Evolutionary conservation across 1,140 invertebrate genomes (phyloP).

Genomic region (Danaus melanippus): DNA sequence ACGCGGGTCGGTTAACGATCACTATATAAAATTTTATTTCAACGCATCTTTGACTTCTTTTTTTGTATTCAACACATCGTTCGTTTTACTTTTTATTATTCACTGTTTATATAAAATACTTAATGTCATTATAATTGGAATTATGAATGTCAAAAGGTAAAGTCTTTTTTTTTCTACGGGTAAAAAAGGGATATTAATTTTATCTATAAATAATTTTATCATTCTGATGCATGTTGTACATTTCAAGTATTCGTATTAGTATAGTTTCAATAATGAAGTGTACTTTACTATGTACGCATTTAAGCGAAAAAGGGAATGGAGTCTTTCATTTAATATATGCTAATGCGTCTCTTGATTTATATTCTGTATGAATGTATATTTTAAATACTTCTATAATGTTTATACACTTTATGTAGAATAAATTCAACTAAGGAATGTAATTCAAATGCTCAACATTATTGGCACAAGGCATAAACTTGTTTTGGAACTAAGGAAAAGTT

Average conservation of each 20-base stretch:
- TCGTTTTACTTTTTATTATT: constrained; percentile 66
- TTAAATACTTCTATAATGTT: constrained; percentile 1
- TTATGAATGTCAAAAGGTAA: neutral
- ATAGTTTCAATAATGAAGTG: constrained; percentile 5
- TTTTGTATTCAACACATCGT: constrained; percentile 60
- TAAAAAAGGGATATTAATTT: neutral
- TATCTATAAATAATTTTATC: neutral
- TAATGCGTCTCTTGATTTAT: too few species aligned
- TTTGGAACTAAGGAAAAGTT: neutral
- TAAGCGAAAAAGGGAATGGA: too few species aligned
- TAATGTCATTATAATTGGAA: constrained; percentile 8
- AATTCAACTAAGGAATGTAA: constrained; percentile 18
- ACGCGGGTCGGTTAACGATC: constrained; percentile 62
- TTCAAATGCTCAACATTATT: constrained; percentile 17
- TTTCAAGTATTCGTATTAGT: too few species aligned
- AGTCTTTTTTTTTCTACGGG: too few species aligned
- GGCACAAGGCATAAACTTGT: constrained; percentile 9
- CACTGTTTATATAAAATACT: constrained; percentile 27
- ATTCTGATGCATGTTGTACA: neutral
- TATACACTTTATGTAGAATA: constrained; percentile 10
- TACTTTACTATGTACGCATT: neutral
- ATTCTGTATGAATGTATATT: too few species aligned
- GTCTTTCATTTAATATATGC: too few species aligned
- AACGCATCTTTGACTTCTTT: constrained; percentile 46
- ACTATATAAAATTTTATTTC: constrained; percentile 69